Evolutionary conservation across 2,888 invertebrate genomes (phyloP), one percentile per base, ranked within the genome.

Genomic region (Eustalomyia histrio): DNA sequence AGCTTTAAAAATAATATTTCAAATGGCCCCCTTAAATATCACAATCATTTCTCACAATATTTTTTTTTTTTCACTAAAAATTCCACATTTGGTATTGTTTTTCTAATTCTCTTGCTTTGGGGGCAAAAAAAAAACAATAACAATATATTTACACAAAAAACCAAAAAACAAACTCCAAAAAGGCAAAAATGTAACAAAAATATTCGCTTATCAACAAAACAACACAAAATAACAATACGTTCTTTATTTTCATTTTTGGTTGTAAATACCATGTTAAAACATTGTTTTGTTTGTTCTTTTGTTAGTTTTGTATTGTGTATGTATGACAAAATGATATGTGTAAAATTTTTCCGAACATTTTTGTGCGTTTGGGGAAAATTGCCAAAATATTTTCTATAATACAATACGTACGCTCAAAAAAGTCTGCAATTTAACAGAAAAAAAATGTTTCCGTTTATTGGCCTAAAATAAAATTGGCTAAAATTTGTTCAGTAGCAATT

Each of bases 251-350:
- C 21, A 3, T 43, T 63, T 47, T 63, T n/a, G 16, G 24, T 1
- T 63, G 29, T 63, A 47, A 47, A 63, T 52, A 52, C 18, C 52
- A 52, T 64, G 52, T 50, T 12, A 50, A 1, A 64, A 52, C 50
- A 64, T 33, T 64, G 52, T 52, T 64, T 52, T 52, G 18, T 64
- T 64, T 64, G 64, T 64, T 64, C 64, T 64, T 64, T 64, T 64
- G 50, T 52, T 14, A 64, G 52, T 35, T 39, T 60, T 43, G 18
- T 63, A 24, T 24, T 43, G 43, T 8, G 1, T 43, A 4, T 21
- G 4, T 29, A 7, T 29, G 29, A 2, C 1, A 10, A 60, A 39
- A 29, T n/a, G 18, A 29, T 63, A 12, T 33, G 17, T 33, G 52
- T 33, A 29, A 29, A 64, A 12, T 24, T 64, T 64, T 33, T 33